Evolutionary conservation across 2,888 invertebrate genomes (phyloP).

Genomic region (Erynnis tages): DNA sequence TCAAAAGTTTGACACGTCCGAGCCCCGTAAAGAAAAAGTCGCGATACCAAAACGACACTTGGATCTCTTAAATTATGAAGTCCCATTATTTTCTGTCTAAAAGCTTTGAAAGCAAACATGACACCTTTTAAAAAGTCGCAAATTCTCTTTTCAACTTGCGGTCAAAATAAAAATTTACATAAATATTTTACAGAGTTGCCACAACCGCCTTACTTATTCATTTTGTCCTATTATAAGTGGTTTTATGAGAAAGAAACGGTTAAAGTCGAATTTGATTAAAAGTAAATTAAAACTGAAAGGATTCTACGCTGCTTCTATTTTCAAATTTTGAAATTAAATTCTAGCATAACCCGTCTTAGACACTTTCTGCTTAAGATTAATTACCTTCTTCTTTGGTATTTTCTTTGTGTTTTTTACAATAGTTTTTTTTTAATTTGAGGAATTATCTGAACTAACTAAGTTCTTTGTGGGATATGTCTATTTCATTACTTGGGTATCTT

Average conservation of each 20-base stretch:
- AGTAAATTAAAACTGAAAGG: too few relatives aligned
- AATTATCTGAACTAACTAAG: too few relatives aligned
- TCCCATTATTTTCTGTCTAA: constrained; percentile 23
- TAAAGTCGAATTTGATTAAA: too few relatives aligned
- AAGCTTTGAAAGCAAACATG: constrained; percentile 16
- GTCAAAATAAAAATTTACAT: constrained; percentile 21
- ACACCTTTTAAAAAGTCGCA: constrained; percentile 17
- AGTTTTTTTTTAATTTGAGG: too few relatives aligned
- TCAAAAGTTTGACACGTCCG: constrained; percentile 13
- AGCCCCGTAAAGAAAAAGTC: constrained; percentile 7
- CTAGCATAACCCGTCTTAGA: too few relatives aligned
- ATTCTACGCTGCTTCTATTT: too few relatives aligned
- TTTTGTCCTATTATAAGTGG: constrained; percentile 18
- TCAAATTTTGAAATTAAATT: too few relatives aligned
- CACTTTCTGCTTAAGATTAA: too few relatives aligned
- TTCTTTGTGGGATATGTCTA: too few relatives aligned
- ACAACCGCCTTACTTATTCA: constrained; percentile 4
- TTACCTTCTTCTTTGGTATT: too few relatives aligned
- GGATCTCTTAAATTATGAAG: constrained; percentile 24
- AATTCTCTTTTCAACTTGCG: constrained; percentile 17
- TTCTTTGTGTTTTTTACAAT: too few relatives aligned
- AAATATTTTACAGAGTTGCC: constrained; percentile 18
- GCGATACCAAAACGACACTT: constrained; percentile 19
- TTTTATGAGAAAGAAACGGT: constrained; percentile 5
- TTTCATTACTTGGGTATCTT: too few relatives aligned